These are phyloP conservation scores for Enteromius fasciolatus DNA, from an alignment of 2,797 vertebrate genomes.

Conservation along the genomic window DNA sequence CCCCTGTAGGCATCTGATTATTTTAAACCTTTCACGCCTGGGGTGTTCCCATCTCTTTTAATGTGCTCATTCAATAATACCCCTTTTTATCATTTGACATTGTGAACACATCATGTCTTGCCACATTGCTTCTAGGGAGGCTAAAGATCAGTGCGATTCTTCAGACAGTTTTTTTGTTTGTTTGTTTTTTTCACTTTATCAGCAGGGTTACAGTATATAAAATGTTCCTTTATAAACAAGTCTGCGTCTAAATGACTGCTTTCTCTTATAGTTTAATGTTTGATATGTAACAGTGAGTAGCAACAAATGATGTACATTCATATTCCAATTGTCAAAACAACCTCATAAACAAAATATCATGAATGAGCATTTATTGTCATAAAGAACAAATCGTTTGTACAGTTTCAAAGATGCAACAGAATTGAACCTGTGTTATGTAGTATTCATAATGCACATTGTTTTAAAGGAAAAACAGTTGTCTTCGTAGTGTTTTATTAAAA, in stretches of 20 bases:
- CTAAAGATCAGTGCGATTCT: conserved; percentile 20
- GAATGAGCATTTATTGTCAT: background rate
- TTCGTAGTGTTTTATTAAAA: background rate
- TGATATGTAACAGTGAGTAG: background rate
- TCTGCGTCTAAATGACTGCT: background rate
- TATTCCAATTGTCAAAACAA: conserved; percentile 1
- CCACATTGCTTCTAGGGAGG: conserved; percentile 28
- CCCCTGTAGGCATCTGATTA: background rate
- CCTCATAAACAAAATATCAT: conserved; percentile 1
- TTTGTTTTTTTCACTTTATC: background rate
- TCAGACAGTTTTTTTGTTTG: background rate
- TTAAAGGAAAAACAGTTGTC: background rate
- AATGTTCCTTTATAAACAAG: conserved; percentile 32
- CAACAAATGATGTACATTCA: background rate
- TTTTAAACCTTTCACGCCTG: conserved; percentile 27
- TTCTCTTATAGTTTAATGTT: background rate
- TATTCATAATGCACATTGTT: background rate
- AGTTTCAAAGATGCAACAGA: background rate
- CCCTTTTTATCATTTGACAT: conserved; percentile 22
- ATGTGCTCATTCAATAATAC: conserved; percentile 32
- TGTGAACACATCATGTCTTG: conserved; percentile 5
- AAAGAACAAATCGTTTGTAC: background rate
- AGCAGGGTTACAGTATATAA: background rate
- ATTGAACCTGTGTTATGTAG: background rate
- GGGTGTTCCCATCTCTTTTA: conserved; percentile 1